Evolutionary conservation across 1,140 invertebrate species (phyloP).

Genomic region (Calliopsis andreniformis): DNA sequence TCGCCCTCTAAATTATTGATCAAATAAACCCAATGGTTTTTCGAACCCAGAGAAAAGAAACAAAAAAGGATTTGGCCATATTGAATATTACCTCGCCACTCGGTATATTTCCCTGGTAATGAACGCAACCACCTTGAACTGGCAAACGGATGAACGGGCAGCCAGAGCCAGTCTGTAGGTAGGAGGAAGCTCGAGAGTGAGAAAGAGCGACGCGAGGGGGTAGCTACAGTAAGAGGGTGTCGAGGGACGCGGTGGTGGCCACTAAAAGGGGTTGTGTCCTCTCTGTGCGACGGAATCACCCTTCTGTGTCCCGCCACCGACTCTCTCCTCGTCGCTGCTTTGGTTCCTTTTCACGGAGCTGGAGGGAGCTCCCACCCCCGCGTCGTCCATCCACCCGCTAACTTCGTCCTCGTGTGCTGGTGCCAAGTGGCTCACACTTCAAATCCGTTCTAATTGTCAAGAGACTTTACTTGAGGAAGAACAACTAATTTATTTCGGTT

Average conservation of each 20-base stretch:
- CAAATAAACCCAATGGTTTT: too few relatives aligned
- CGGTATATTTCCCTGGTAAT: constrained; percentile 72
- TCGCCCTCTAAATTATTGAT: too few relatives aligned
- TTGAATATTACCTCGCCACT: constrained; percentile 53
- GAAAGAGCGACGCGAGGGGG: constrained; percentile 7
- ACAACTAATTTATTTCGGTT: too few relatives aligned
- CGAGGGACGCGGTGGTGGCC: constrained; percentile 62
- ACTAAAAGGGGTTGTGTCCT: constrained; percentile 78
- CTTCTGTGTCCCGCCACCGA: constrained; percentile 67
- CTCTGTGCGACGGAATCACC: constrained; percentile 76
- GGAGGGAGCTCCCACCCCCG: constrained; percentile 51
- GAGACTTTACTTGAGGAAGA: too few relatives aligned
- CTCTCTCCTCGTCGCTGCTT: constrained; percentile 64
- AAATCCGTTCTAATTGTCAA: too few relatives aligned
- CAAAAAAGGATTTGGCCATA: background rate
- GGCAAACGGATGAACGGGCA: constrained; percentile 79
- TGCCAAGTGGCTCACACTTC: too few relatives aligned
- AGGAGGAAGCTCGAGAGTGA: constrained; percentile 43
- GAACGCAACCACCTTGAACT: constrained; percentile 81
- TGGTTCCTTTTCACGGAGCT: constrained; percentile 69
- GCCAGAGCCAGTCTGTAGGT: constrained; percentile 60
- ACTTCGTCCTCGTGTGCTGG: constrained; percentile 28
- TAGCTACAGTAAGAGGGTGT: constrained; percentile 40
- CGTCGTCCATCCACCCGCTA: constrained; percentile 34
- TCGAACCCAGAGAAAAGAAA: background rate